These are phyloP conservation scores for Pachyuromys duprasi DNA, from an alignment of 2,797 vertebrate genomes.

Conservation along the genomic window DNA sequence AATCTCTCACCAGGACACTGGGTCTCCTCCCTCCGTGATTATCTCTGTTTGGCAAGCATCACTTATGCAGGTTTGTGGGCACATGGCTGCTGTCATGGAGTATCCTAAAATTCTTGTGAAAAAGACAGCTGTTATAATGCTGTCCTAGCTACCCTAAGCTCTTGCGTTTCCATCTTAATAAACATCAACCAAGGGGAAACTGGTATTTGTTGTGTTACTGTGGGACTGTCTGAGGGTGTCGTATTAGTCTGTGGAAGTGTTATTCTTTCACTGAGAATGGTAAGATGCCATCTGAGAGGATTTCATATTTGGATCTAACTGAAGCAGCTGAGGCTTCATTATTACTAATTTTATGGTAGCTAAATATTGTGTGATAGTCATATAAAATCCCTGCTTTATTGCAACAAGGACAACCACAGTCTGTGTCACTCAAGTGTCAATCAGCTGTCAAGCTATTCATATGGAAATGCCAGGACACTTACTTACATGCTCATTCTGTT, in stretches of 20 bases:
- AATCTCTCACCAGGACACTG: not conserved
- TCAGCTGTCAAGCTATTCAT: not conserved
- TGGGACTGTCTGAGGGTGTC: no score
- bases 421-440: not conserved
- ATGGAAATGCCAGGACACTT: not conserved
- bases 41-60: not conserved
- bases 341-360: not conserved
- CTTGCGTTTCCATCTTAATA: not conserved
- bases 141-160: not conserved
- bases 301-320: not conserved
- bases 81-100: not conserved
- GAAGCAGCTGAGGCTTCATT: not conserved
- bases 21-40: fast-evolving
- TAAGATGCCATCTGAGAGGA: not conserved
- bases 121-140: not conserved
- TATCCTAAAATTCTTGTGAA: not conserved
- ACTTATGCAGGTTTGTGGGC: no score
- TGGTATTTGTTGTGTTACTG: not conserved
- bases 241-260: not conserved
- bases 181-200: not conserved
- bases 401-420: not conserved
- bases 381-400: not conserved
- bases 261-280: not conserved
- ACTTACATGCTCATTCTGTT: not conserved
- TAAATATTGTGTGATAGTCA: not conserved